Conservation (phyloP, 2,113 vertebrate species). For the Todiramphus saurophagus region DNA sequence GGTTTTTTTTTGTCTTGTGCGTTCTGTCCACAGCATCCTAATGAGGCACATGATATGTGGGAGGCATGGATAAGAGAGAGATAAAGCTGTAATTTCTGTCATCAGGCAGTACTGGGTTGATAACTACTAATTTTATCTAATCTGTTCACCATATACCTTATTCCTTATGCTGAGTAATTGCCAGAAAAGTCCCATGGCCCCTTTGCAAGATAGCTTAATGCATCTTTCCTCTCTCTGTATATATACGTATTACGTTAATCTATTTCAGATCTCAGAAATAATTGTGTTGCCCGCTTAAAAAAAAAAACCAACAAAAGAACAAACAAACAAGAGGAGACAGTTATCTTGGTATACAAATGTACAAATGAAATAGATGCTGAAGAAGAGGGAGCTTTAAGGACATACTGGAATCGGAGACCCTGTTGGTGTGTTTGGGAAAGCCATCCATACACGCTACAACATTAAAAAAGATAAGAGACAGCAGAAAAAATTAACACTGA, state of each 20-base stretch:
- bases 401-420: not conserved
- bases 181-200: slow-evolving; percentile 1
- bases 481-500: not conserved
- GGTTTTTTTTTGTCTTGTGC: not conserved
- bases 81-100: slow-evolving; percentile 50
- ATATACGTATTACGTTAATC: not conserved
- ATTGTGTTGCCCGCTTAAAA: not conserved
- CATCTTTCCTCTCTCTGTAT: not conserved
- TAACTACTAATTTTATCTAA: slow-evolving; percentile 53
- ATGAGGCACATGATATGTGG: slow-evolving; percentile 20
- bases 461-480: not conserved
- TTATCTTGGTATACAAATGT: not conserved
- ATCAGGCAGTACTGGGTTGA: slow-evolving; percentile 19
- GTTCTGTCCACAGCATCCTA: slow-evolving; percentile 15
- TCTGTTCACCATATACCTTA: slow-evolving; percentile 12
- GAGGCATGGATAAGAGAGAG: slow-evolving; percentile 26
- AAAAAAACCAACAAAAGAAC: not conserved
- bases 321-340: no score
- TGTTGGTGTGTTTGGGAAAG: not conserved
- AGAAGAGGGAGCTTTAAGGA: not conserved
- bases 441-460: not conserved
- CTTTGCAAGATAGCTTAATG: not conserved
- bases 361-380: not conserved
- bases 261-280: not conserved
- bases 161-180: not conserved